phyloP scores from a whole-genome alignment of 1,140 invertebrate species.

The Lycorma delicatula region DNA sequence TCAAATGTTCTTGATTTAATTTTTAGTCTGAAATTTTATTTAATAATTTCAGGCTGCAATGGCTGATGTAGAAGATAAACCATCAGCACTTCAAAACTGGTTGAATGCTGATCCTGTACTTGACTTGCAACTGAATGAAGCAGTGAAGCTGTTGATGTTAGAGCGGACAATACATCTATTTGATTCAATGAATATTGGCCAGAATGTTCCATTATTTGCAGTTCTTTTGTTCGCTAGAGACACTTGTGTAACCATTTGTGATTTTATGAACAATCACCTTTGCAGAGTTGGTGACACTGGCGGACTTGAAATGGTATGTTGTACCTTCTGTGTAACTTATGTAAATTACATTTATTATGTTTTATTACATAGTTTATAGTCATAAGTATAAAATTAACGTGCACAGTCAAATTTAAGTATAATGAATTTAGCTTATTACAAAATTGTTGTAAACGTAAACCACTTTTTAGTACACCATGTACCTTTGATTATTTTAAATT shows the following conservation, averaged over 20 bases:
- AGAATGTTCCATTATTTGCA: constrained; percentile 41
- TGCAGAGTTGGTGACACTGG: constrained; percentile 39
- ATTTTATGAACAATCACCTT: constrained; percentile 42
- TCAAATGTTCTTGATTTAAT: too few relatives aligned
- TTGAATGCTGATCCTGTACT: constrained; percentile 39
- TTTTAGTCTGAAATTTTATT: too few relatives aligned
- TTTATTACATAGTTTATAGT: too few relatives aligned
- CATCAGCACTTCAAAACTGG: constrained; percentile 31
- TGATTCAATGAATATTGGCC: constrained; percentile 16
- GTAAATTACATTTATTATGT: too few relatives aligned
- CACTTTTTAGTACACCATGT: neutral
- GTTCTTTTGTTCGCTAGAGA: constrained; percentile 43
- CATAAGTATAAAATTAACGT: too few relatives aligned
- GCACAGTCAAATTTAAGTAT: too few relatives aligned
- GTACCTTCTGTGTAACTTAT: too few relatives aligned
- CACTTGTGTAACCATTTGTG: constrained; percentile 37
- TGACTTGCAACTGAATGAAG: constrained; percentile 43
- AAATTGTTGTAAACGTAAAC: neutral
- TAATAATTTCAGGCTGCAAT: too few relatives aligned
- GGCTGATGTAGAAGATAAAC: constrained; percentile 34
- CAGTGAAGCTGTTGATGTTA: constrained; percentile 44
- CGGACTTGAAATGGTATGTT: constrained; percentile 41
- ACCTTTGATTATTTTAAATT: neutral
- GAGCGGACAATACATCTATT: constrained; percentile 37
- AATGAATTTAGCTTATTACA: constrained; percentile 5